Percentiles rank a stretch among this genome's conserved stretches.
Conservation (phyloP, 2,797 vertebrate genomes). For the Argentina silus region DNA sequence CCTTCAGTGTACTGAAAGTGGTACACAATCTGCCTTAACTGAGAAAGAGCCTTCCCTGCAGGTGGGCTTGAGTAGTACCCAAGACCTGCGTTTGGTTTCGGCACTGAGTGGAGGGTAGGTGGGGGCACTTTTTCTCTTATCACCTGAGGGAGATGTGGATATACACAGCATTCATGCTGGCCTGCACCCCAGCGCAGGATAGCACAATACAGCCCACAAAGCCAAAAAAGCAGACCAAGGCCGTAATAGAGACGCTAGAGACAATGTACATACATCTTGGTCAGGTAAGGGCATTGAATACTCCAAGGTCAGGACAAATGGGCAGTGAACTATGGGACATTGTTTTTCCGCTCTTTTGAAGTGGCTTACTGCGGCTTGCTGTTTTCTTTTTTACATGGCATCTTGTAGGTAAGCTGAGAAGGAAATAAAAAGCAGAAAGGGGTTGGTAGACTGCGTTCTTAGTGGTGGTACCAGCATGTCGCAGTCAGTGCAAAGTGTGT, state of each 20-base stretch:
- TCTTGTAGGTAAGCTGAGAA: too few species aligned
- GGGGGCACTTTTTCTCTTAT: too few species aligned
- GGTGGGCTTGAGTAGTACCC: conserved; percentile 89
- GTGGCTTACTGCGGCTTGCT: too few species aligned
- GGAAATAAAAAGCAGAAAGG: too few species aligned
- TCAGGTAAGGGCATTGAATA: neutral
- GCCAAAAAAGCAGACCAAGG: neutral
- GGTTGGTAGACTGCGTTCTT: too few species aligned
- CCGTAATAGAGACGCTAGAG: neutral
- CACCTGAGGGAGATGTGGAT: conserved; percentile 91
- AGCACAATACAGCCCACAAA: neutral
- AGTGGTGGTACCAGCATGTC: too few species aligned
- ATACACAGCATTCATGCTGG: conserved; percentile 93
- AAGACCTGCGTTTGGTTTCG: conserved; percentile 80
- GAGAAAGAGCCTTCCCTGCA: conserved; percentile 88
- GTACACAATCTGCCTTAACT: conserved; percentile 93
- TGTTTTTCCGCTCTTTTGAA: too few species aligned
- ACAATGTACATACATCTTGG: neutral
- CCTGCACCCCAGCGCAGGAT: conserved; percentile 75
- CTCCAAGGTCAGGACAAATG: neutral
- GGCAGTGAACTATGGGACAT: neutral
- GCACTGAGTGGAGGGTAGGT: conserved; percentile 87
- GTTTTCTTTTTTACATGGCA: too few species aligned
- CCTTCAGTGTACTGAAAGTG: conserved; percentile 94
- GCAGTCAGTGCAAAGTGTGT: too few species aligned